Conservation (phyloP, 2,797 vertebrate species). For the Rhinatrema bivittatum region DNA sequence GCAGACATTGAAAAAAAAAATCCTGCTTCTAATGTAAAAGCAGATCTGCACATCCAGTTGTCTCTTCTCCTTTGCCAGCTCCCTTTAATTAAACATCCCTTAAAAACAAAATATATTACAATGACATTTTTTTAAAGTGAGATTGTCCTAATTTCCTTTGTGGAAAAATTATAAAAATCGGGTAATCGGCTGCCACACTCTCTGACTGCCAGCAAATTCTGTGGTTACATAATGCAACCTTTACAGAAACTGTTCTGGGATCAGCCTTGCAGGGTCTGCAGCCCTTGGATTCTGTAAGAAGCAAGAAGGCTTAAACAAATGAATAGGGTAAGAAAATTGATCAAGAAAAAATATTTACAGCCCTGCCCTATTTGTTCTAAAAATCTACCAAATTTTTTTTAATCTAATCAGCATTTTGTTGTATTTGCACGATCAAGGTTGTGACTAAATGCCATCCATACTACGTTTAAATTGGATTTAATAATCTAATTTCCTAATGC, state of each 20-base stretch:
- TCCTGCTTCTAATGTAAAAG: no score
- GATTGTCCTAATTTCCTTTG: constrained; percentile 63
- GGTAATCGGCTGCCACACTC: constrained; percentile 48
- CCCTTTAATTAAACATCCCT: constrained; percentile 26
- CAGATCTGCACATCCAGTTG: constrained; percentile 27
- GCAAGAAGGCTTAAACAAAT: constrained; percentile 2
- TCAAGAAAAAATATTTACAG: no score
- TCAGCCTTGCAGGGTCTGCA: constrained; percentile 34
- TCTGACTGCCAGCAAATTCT: constrained; percentile 53
- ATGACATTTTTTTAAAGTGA: constrained; percentile 20
- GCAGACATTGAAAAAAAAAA: no score
- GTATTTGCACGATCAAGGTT: not conserved
- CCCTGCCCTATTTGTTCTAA: no score
- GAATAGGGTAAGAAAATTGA: no score
- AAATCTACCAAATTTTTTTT: no score
- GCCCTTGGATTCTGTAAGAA: constrained; percentile 34
- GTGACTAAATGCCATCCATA: not conserved
- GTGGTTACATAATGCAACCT: constrained; percentile 73
- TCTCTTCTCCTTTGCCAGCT: constrained; percentile 34
- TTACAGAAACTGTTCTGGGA: constrained; percentile 58
- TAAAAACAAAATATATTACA: constrained; percentile 19
- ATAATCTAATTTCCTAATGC: not conserved
- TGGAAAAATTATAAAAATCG: constrained; percentile 67
- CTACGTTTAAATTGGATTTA: not conserved
- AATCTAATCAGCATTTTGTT: no score